Percentiles rank a stretch among this genome's conserved stretches.
Evolutionary conservation across 2,113 vertebrate genomes (phyloP).

Genomic region (Lagopus leucura): DNA sequence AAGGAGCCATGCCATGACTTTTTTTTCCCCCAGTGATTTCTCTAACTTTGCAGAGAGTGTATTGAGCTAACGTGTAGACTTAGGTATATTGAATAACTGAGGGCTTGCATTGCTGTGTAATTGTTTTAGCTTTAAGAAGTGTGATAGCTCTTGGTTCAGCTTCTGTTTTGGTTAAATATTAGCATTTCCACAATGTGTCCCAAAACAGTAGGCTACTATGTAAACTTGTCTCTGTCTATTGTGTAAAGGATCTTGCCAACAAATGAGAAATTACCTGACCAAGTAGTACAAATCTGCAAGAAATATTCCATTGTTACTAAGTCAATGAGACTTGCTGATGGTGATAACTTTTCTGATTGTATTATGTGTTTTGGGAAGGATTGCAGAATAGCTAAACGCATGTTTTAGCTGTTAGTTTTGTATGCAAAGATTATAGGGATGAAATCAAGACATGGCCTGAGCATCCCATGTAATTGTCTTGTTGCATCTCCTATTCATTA

Average conservation of each 20-base stretch:
- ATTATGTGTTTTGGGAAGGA: neutral
- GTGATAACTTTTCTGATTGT: neutral
- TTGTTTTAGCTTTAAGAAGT: neutral
- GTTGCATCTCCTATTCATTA: accelerated
- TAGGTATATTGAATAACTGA: neutral
- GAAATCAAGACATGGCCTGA: neutral
- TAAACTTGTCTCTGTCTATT: neutral
- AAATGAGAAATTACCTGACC: neutral
- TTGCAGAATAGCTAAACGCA: neutral
- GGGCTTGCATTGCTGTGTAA: neutral
- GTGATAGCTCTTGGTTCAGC: neutral
- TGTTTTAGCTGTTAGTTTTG: neutral
- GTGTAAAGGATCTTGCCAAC: neutral
- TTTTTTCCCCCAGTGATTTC: neutral
- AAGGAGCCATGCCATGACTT: neutral
- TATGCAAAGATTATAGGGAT: neutral
- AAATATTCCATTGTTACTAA: neutral
- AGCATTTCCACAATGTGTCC: neutral
- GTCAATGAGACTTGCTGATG: neutral
- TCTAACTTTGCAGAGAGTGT: neutral
- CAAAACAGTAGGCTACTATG: neutral
- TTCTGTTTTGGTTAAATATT: neutral
- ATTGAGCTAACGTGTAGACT: neutral
- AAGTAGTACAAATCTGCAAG: neutral
- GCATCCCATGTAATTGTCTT: neutral